These are phyloP conservation scores for Drosophila truncata DNA, from an alignment of 1,140 invertebrate species.

Conservation along the genomic window DNA sequence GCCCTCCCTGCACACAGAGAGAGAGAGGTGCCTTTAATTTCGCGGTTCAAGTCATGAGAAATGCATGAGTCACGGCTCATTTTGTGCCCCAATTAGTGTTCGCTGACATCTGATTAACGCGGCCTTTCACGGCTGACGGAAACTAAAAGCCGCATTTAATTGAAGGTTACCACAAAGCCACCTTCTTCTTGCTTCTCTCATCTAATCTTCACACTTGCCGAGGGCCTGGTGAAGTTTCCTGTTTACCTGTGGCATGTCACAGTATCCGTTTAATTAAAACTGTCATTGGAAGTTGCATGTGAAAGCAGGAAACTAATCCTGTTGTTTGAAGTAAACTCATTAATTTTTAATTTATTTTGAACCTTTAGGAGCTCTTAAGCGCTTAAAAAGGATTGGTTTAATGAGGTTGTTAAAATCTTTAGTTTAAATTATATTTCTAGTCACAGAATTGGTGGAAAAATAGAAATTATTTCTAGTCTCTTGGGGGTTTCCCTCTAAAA, in stretches of 20 bases:
- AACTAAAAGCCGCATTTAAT: slow-evolving; percentile 36
- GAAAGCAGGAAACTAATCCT: not conserved
- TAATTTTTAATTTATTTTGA: not conserved
- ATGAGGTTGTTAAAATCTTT: not conserved
- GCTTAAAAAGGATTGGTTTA: too few relatives aligned
- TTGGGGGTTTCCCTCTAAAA: not conserved
- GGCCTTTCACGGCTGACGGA: slow-evolving; percentile 13
- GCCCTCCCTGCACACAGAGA: slow-evolving; percentile 91
- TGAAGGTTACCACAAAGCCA: slow-evolving; percentile 8
- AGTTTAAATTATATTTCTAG: not conserved
- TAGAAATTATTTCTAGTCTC: too few relatives aligned
- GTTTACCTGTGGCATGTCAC: slow-evolving; percentile 29
- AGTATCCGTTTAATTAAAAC: slow-evolving; percentile 67
- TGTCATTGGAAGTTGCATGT: slow-evolving; percentile 40
- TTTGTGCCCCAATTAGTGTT: slow-evolving; percentile 32
- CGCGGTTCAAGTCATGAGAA: slow-evolving; percentile 21
- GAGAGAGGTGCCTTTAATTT: not conserved
- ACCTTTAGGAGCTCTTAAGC: not conserved
- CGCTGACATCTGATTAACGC: slow-evolving; percentile 36
- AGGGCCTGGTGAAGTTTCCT: not conserved
- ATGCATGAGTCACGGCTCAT: slow-evolving; percentile 28
- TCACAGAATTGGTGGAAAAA: not conserved
- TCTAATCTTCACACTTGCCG: slow-evolving; percentile 40
- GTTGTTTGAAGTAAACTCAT: slow-evolving; percentile 6
- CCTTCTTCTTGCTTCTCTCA: not conserved